Evolutionary conservation across 2,888 invertebrate species (phyloP).

Genomic region (Vanessa cardui): DNA sequence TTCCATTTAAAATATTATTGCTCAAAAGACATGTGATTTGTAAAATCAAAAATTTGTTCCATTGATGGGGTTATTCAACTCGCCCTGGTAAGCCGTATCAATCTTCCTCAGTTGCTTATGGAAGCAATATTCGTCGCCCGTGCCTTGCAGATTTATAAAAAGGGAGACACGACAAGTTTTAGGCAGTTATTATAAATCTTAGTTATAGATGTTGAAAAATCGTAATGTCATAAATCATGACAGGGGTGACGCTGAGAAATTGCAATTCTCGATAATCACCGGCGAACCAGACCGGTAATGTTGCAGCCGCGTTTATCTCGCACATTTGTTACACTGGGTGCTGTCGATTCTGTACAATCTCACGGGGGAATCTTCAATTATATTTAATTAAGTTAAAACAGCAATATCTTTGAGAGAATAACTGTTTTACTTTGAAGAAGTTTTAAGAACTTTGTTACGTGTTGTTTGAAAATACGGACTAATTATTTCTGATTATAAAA

Average conservation of each 20-base stretch:
- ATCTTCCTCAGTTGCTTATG: constrained; percentile 5
- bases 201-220: constrained; percentile 30
- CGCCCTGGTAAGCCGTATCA: not conserved
- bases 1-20: no score
- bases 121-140: constrained; percentile 6
- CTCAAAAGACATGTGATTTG: no score
- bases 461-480: not conserved
- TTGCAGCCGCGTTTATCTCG: constrained; percentile 23
- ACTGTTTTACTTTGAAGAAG: not conserved
- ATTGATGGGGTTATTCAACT: not conserved
- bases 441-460: not conserved
- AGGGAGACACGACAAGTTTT: constrained; percentile 22
- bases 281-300: constrained; percentile 20
- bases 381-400: not conserved
- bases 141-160: constrained; percentile 2
- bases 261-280: constrained; percentile 23
- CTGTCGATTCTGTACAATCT: constrained; percentile 14
- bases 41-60: not conserved
- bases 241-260: constrained; percentile 14
- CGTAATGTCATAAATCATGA: constrained; percentile 23
- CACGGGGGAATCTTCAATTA: not conserved
- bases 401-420: not conserved
- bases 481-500: no score
- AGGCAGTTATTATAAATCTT: constrained; percentile 28
- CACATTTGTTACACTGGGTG: constrained; percentile 18